Evolutionary conservation across 2,113 vertebrate genomes (phyloP).

Genomic region (Hypomesus transpacificus): DNA sequence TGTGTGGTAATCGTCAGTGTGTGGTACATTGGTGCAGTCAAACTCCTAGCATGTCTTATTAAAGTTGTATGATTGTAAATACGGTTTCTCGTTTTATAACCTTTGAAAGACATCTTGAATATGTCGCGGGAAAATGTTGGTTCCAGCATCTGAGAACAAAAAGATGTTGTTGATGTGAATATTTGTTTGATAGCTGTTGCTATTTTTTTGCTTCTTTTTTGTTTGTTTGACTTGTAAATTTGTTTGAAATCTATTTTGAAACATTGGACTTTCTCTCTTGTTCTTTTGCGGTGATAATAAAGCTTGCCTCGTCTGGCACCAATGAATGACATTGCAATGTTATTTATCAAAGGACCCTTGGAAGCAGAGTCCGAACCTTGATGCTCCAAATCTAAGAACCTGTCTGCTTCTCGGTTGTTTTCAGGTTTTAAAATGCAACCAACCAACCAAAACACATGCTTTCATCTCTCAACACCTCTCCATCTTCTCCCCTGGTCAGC

Average conservation of each 20-base stretch:
- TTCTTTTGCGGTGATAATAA: constrained; percentile 68
- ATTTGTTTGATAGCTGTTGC: constrained; percentile 69
- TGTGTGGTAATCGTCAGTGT: constrained; percentile 67
- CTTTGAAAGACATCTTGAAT: constrained; percentile 64
- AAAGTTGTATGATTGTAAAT: constrained; percentile 71
- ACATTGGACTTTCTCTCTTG: constrained; percentile 35
- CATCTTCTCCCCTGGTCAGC: not conserved
- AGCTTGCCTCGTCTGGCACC: constrained; percentile 67
- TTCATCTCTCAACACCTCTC: no score
- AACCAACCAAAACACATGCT: no score
- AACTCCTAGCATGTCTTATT: constrained; percentile 74
- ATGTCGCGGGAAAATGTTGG: constrained; percentile 50
- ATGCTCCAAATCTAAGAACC: not conserved
- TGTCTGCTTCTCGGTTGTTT: not conserved
- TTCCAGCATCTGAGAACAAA: constrained; percentile 39
- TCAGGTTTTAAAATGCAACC: not conserved
- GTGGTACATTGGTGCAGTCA: constrained; percentile 68
- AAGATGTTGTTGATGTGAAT: constrained; percentile 68
- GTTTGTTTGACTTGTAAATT: constrained; percentile 57
- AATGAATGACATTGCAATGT: constrained; percentile 10
- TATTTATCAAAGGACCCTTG: not conserved
- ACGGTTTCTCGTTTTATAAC: constrained; percentile 73
- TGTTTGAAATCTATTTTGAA: constrained; percentile 60
- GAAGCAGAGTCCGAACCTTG: no score
- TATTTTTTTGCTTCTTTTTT: constrained; percentile 38